Evolutionary conservation across 2,888 invertebrate species (phyloP).

Genomic region (Invenusta paracnida): DNA sequence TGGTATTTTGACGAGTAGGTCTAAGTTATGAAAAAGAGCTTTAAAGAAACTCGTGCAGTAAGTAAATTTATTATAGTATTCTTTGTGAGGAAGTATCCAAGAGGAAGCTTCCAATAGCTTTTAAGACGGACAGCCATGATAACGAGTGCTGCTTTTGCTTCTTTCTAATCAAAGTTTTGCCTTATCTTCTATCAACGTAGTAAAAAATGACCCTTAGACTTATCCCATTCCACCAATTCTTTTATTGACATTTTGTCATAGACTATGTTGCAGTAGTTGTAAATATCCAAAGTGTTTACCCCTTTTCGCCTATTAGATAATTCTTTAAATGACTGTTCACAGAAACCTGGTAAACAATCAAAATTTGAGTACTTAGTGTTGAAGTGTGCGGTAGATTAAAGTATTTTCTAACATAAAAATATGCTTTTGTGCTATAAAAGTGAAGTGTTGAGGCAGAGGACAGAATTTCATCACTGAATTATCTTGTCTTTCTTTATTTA

Average conservation of each 20-base stretch:
- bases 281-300: neutral
- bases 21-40: too few species aligned
- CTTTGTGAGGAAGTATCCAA: neutral
- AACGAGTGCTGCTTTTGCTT: neutral
- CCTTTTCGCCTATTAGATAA: neutral
- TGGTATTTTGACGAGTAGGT: too few species aligned
- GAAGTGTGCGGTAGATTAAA: neutral
- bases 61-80: too few species aligned
- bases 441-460: neutral
- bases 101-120: neutral
- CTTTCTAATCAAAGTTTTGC: too few species aligned
- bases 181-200: too few species aligned
- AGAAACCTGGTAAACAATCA: neutral
- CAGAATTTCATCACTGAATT: neutral
- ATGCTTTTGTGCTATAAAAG: neutral
- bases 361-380: neutral
- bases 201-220: neutral
- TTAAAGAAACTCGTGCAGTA: too few species aligned
- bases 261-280: neutral
- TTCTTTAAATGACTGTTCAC: neutral
- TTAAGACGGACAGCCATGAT: neutral
- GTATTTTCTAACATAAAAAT: neutral
- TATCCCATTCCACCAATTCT: neutral
- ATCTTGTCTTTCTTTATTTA: neutral
- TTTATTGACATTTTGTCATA: neutral